phyloP scores from a whole-genome alignment of 2,113 vertebrate species.

The Nerophis ophidion region DNA sequence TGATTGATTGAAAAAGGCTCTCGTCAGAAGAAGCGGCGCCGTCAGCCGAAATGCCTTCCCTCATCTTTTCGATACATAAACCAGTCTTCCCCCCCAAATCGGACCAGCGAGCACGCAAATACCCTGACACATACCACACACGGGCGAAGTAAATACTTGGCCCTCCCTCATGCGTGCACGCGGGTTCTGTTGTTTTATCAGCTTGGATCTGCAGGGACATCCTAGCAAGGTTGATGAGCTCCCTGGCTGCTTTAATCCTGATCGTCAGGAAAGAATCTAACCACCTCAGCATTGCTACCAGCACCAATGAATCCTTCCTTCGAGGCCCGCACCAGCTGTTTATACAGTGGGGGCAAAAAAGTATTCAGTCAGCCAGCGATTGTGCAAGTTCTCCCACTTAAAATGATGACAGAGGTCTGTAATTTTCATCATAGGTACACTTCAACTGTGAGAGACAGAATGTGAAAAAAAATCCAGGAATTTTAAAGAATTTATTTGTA shows the following conservation, averaged over 20 bases:
- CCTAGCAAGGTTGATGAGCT: slow-evolving; percentile 44
- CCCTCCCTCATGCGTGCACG: neutral
- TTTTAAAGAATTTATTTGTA: no score
- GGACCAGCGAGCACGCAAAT: neutral
- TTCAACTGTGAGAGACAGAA: no score
- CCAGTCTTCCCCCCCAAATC: slow-evolving; percentile 26
- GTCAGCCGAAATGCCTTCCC: slow-evolving; percentile 16
- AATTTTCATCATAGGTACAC: no score
- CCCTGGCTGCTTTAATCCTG: slow-evolving; percentile 40
- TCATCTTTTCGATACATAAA: slow-evolving; percentile 30
- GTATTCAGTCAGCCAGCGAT: no score
- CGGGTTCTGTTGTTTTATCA: slow-evolving; percentile 12
- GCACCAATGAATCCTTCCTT: slow-evolving; percentile 27
- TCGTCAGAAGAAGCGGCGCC: neutral
- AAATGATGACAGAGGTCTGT: no score
- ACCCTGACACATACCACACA: neutral
- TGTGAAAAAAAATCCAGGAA: no score
- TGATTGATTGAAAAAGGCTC: no score
- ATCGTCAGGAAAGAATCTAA: slow-evolving; percentile 44
- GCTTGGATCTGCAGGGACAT: slow-evolving; percentile 34
- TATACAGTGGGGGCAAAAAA: no score
- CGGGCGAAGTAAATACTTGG: no score
- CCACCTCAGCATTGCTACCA: slow-evolving; percentile 25
- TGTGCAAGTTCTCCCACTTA: no score
- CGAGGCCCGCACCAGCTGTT: slow-evolving; percentile 6